Evolutionary conservation across 1,140 invertebrate species (phyloP), one percentile per base, ranked within the genome.

Genomic region (Drosophila lowei): DNA sequence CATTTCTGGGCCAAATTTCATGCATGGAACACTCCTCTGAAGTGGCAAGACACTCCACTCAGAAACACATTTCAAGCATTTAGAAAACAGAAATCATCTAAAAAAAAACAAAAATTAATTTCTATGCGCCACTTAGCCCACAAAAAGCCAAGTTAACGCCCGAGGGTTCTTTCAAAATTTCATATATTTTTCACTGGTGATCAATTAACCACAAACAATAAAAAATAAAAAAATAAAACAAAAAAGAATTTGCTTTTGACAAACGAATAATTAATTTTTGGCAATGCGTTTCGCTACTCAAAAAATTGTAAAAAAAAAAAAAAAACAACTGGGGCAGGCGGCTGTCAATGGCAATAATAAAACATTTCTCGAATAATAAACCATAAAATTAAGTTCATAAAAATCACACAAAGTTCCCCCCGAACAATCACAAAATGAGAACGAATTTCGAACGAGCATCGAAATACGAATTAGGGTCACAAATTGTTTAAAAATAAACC

Each of bases 21-120:
- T 73, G 59, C 70, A 42, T 68, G 59, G 72, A 68, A 63, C 71
- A 73, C 68, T 71, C 60, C 23, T 41, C 38, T 71, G 66, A 71
- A 71, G 67, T 46, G 34, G 11, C 34, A 4, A 41, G 6, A 25
- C 23, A 25, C 23, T 25, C 23, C 60, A 50, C 43, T 67, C 65
- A 30, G 44, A 52, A 34, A 66, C 65, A 68, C 50, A 57, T 49
- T 56, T 44, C 38, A 61, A 61, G 59, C 49, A 15, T 54, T 62
- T 23, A 42, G 41, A 54, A 61, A 62, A 46, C 41, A 34, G 34
- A 54, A 11, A 54, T 44, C 9, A 0, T 3, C 8, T 0, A 9
- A 34, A 34, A 30, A 46, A 30, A 18, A 18, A 18, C 18, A 34
- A 11, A 38, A 48, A 23, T 55, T 18, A 47, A 60, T 71, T 71